phyloP scores from a whole-genome alignment of 2,888 invertebrate species.

The Mesoligia furuncula region DNA sequence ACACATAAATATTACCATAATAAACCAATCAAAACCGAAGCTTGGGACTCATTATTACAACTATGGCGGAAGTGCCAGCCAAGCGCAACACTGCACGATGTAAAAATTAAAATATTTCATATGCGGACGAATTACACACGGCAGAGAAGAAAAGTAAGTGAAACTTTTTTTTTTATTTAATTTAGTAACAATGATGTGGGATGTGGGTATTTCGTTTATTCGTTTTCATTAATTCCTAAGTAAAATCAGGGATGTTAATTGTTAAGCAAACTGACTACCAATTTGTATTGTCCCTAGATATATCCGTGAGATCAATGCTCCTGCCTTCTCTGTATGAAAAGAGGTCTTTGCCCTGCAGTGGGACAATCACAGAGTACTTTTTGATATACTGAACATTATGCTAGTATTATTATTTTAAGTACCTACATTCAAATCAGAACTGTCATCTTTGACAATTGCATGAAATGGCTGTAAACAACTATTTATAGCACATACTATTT shows the following conservation, averaged over 20 bases:
- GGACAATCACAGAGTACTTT: no score
- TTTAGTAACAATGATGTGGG: neutral
- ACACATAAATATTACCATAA: conserved; percentile 48
- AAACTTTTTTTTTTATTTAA: conserved; percentile 6
- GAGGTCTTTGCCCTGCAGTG: neutral
- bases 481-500: neutral
- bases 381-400: no score
- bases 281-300: neutral
- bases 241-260: neutral
- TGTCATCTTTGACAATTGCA: neutral
- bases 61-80: conserved; percentile 46
- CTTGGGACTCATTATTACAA: conserved; percentile 43
- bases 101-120: conserved; percentile 63
- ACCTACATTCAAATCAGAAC: neutral
- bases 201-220: neutral
- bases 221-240: neutral
- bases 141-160: conserved; percentile 62
- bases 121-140: conserved; percentile 60
- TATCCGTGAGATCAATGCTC: neutral
- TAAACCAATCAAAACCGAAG: conserved; percentile 35
- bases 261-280: neutral
- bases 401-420: neutral
- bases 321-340: no score
- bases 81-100: conserved; percentile 33
- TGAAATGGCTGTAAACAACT: neutral